phyloP scores from a whole-genome alignment of 2,888 invertebrate species.

The Stenotaenia linearis region DNA sequence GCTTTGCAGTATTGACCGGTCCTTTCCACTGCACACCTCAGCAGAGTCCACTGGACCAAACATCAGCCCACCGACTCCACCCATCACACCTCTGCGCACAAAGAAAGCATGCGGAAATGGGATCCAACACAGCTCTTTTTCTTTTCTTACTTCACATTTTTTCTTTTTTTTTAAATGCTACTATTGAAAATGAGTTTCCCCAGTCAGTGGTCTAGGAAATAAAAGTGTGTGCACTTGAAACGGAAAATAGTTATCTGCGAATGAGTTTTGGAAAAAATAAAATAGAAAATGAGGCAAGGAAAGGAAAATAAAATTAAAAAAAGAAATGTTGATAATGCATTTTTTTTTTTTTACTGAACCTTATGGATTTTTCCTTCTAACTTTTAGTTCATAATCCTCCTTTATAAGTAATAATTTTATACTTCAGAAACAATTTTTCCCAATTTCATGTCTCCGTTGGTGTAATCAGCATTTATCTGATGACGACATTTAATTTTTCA shows the following conservation, averaged over 20 bases:
- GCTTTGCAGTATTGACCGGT: neutral
- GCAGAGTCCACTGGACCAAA: neutral
- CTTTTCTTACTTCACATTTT: neutral
- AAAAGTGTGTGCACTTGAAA: neutral
- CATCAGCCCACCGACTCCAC: neutral
- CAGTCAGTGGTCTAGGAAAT: neutral
- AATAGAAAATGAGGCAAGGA: neutral
- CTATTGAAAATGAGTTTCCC: neutral
- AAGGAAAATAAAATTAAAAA: neutral
- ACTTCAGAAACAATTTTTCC: too few relatives aligned
- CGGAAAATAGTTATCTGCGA: neutral
- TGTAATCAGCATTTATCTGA: too few relatives aligned
- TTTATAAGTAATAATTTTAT: too few relatives aligned
- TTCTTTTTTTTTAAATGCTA: neutral
- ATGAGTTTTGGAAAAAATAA: neutral
- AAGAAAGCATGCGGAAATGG: neutral
- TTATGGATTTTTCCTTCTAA: too few relatives aligned
- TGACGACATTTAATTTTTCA: too few relatives aligned
- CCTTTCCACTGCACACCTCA: neutral
- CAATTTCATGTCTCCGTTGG: too few relatives aligned
- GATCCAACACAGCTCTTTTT: neutral
- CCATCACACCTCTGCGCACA: neutral
- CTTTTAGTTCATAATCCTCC: too few relatives aligned
- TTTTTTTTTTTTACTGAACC: neutral
- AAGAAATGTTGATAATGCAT: neutral